phyloP scores from a whole-genome alignment of 92 coral and sea anemone genomes.

The Zoanthus sociatus region DNA sequence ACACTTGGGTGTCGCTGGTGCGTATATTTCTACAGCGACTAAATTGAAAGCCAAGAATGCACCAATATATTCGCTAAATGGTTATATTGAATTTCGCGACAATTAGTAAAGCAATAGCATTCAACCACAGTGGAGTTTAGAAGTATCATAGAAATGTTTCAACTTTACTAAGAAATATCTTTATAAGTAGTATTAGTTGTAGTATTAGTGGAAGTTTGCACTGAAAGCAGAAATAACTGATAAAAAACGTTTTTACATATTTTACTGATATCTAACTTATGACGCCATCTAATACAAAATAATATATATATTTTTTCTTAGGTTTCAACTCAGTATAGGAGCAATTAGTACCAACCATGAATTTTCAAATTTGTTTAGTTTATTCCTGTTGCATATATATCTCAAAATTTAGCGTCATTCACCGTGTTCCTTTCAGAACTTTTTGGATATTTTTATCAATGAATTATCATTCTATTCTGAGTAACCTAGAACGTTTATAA shows the following conservation, averaged over 20 bases:
- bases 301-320: no score
- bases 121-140: neutral
- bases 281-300: no score
- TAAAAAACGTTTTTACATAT: neutral
- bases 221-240: neutral
- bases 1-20: neutral
- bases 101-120: slow-evolving; percentile 13
- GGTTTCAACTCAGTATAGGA: no score
- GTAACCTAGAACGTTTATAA: neutral
- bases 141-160: neutral
- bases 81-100: neutral
- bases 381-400: no score
- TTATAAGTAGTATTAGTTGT: no score
- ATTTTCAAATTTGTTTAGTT: no score
- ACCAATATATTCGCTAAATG: neutral
- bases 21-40: slow-evolving; percentile 38
- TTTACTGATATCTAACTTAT: no score
- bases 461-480: neutral
- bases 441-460: neutral
- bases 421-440: neutral
- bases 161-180: neutral
- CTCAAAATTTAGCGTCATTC: neutral
- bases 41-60: slow-evolving; percentile 22
- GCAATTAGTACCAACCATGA: no score
- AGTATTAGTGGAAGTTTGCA: neutral